phyloP scores from a whole-genome alignment of 2,797 vertebrate genomes.

The Anabacerthia variegaticeps region DNA sequence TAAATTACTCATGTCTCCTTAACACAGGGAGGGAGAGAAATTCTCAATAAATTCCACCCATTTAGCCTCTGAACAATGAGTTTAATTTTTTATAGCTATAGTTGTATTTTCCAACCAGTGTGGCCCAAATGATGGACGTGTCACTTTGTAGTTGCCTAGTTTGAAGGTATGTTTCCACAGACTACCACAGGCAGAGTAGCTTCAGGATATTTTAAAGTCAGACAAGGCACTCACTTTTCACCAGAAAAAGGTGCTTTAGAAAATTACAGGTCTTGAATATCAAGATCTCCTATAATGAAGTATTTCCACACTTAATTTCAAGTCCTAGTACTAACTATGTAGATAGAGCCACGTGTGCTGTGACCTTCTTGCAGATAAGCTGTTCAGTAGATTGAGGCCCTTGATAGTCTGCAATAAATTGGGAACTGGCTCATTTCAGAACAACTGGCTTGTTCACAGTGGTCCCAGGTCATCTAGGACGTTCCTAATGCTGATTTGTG shows the following conservation, averaged over 20 bases:
- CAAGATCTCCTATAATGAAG: neutral
- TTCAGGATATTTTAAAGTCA: neutral
- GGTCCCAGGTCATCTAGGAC: neutral
- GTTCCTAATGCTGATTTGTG: neutral
- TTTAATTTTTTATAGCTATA: neutral
- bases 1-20: neutral
- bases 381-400: neutral
- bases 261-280: neutral
- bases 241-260: neutral
- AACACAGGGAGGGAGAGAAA: neutral
- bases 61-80: neutral
- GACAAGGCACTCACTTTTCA: neutral
- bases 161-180: neutral
- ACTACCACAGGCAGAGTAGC: neutral
- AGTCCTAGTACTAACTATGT: neutral
- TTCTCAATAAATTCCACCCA: neutral
- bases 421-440: neutral
- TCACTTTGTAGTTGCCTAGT: neutral
- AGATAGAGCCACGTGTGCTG: neutral
- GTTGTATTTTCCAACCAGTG: neutral
- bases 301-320: neutral
- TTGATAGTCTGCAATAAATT: neutral
- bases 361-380: neutral
- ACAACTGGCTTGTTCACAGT: neutral
- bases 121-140: neutral